Evolutionary conservation across 2,113 vertebrate species (phyloP).

Genomic region (Thryonomys swinderianus): DNA sequence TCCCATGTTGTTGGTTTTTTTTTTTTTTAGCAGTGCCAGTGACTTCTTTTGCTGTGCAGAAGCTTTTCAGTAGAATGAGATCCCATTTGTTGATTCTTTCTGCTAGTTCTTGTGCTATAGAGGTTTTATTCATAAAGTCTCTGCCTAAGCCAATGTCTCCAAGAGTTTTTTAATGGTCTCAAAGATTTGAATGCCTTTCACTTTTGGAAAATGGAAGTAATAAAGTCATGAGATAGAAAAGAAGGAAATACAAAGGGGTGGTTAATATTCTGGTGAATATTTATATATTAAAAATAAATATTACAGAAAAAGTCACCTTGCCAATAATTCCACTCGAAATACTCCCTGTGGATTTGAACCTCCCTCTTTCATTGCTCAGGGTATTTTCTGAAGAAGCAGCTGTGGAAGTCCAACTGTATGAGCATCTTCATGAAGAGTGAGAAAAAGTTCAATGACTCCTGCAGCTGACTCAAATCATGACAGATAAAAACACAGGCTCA

Average conservation of each 20-base stretch:
- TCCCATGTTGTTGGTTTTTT: no score
- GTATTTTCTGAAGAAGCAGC: background rate
- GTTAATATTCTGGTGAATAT: background rate
- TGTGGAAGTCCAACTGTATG: background rate
- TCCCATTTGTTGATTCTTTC: no score
- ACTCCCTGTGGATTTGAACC: background rate
- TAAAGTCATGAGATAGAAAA: constrained; percentile 18
- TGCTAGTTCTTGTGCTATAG: no score
- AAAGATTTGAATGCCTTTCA: background rate
- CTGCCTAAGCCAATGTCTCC: no score
- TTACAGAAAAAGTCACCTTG: background rate
- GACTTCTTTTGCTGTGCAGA: no score
- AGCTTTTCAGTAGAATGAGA: no score
- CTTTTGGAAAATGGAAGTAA: background rate
- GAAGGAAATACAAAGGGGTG: background rate
- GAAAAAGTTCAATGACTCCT: background rate
- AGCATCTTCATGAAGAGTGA: background rate
- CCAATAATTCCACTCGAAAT: background rate
- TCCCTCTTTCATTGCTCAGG: background rate
- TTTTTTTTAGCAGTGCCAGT: no score
- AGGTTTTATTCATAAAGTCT: no score
- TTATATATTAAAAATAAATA: background rate
- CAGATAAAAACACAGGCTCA: no score
- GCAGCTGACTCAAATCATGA: background rate
- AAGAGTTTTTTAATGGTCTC: no score